Percentiles rank a stretch among this genome's conserved stretches.
phyloP scores from a whole-genome alignment of 2,888 invertebrate genomes.

The Apoda limacodes region DNA sequence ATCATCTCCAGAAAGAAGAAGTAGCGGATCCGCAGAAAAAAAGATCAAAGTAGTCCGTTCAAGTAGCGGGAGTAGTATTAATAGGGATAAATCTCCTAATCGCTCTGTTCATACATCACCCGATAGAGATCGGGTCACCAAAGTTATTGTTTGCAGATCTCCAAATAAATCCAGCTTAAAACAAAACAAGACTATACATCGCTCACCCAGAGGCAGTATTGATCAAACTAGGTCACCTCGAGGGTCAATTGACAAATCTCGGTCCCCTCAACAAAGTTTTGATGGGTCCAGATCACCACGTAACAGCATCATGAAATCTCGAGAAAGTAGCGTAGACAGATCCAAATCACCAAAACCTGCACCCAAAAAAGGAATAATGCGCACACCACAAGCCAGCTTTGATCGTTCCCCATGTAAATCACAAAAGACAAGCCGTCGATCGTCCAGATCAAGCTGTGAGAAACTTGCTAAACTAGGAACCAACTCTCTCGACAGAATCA shows the following conservation, averaged over 20 bases:
- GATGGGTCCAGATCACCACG: slow-evolving; percentile 61
- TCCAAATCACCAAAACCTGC: slow-evolving; percentile 57
- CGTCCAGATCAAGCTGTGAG: slow-evolving; percentile 52
- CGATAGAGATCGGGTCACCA: slow-evolving; percentile 57
- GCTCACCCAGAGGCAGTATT: slow-evolving; percentile 69
- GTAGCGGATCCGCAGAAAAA: slow-evolving; percentile 36
- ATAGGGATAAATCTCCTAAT: slow-evolving; percentile 55
- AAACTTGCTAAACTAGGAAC: slow-evolving; percentile 58
- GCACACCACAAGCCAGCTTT: slow-evolving; percentile 61
- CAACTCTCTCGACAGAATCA: slow-evolving; percentile 58
- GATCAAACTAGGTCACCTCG: slow-evolving; percentile 62
- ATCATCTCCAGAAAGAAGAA: slow-evolving; percentile 59
- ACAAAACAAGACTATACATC: slow-evolving; percentile 47
- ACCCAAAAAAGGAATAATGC: slow-evolving; percentile 65
- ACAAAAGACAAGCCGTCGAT: slow-evolving; percentile 53
- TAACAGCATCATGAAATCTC: slow-evolving; percentile 61
- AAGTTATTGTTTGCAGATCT: slow-evolving; percentile 63
- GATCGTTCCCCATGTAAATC: slow-evolving; percentile 60
- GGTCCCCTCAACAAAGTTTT: slow-evolving; percentile 70
- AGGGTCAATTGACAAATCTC: slow-evolving; percentile 67
- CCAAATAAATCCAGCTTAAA: slow-evolving; percentile 61
- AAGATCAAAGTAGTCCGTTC: slow-evolving; percentile 65
- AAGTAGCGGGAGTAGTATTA: slow-evolving; percentile 63
- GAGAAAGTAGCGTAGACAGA: slow-evolving; percentile 54
- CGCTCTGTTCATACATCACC: slow-evolving; percentile 39